Percentiles rank a stretch among this genome's conserved stretches.
These are phyloP conservation scores for Vidua macroura DNA, from an alignment of 2,113 vertebrate species.

Conservation along the genomic window DNA sequence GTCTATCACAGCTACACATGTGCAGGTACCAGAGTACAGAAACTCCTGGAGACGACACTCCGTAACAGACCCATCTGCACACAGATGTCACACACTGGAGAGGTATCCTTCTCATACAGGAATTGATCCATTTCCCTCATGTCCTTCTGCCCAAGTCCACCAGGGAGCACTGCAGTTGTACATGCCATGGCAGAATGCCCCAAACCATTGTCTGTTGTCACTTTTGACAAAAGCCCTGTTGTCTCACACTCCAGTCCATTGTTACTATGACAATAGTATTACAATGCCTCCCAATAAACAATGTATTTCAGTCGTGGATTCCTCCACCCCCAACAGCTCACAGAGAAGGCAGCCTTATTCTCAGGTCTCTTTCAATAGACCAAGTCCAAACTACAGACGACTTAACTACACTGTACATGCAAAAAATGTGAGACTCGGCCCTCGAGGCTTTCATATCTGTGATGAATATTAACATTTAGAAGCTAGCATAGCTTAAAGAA, in stretches of 20 bases:
- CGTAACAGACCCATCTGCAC: neutral
- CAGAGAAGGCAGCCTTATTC: neutral
- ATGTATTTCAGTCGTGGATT: neutral
- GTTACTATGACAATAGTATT: neutral
- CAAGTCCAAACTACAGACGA: neutral
- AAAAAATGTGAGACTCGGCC: neutral
- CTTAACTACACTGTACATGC: neutral
- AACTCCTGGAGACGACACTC: neutral
- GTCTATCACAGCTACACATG: neutral
- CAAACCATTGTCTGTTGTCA: neutral
- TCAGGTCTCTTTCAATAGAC: neutral
- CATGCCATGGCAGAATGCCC: neutral
- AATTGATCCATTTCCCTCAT: neutral
- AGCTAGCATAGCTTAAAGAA: neutral
- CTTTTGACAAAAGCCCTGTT: neutral
- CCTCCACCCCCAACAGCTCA: neutral
- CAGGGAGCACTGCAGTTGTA: neutral
- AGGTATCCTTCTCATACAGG: neutral
- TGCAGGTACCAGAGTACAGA: neutral
- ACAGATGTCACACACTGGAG: neutral
- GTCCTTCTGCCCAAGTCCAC: neutral
- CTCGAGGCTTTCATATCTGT: neutral
- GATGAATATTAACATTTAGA: neutral
- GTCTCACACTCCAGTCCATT: neutral
- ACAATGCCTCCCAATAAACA: neutral